These are phyloP conservation scores for Hippocampus abdominalis DNA, from an alignment of 2,113 vertebrate genomes.

Conservation along the genomic window DNA sequence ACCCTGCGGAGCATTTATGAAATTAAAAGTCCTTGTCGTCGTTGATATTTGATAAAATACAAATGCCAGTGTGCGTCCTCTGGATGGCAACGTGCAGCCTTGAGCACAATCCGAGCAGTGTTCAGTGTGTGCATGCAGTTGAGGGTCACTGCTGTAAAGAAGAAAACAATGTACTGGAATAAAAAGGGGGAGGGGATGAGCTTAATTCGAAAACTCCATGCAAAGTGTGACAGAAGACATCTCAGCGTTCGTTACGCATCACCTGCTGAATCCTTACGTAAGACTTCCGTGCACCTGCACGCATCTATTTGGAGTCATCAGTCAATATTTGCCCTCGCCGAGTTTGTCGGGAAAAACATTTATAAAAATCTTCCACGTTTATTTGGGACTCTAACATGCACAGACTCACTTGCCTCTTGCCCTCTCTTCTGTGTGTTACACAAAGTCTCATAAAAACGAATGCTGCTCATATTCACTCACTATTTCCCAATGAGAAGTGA, in stretches of 20 bases:
- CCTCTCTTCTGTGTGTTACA: not conserved
- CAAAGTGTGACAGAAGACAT: conserved; percentile 9
- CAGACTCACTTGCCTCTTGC: not conserved
- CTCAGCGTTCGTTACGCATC: too few relatives aligned
- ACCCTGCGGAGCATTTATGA: too few relatives aligned
- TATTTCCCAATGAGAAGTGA: too few relatives aligned
- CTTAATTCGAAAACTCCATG: conserved; percentile 17
- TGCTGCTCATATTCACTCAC: too few relatives aligned
- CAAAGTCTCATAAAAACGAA: not conserved
- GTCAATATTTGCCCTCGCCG: conserved; percentile 14
- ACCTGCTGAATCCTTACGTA: too few relatives aligned
- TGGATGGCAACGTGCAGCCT: not conserved
- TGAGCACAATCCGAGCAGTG: not conserved
- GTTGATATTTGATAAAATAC: too few relatives aligned
- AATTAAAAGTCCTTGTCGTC: too few relatives aligned
- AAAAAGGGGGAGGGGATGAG: not conserved
- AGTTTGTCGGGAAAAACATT: not conserved
- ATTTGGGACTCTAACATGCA: conserved; percentile 3
- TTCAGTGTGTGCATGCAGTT: not conserved
- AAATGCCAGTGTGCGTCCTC: not conserved
- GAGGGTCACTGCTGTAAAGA: too few relatives aligned
- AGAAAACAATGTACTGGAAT: not conserved
- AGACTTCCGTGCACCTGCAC: conserved; percentile 26
- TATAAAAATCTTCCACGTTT: conserved; percentile 21
- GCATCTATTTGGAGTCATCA: conserved; percentile 19